Evolutionary conservation across 2,888 invertebrate species (phyloP).

Genomic region (Caenorhabditis doughertyi): DNA sequence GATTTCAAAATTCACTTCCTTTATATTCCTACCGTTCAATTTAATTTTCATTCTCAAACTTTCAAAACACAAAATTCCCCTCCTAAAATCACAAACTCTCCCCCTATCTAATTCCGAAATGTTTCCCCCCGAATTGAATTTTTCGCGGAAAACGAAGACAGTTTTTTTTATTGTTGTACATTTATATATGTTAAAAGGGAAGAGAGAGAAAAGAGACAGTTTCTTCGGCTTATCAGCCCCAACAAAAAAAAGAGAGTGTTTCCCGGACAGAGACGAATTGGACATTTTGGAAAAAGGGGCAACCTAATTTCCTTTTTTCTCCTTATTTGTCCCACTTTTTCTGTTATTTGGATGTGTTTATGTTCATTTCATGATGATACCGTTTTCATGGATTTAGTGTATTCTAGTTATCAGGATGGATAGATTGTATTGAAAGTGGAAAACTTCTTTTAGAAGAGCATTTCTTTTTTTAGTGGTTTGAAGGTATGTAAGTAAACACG

Average conservation of each 20-base stretch:
- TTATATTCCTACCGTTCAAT: too few species aligned
- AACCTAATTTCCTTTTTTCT: constrained; percentile 18
- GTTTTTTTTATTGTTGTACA: constrained; percentile 7
- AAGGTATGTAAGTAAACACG: too few species aligned
- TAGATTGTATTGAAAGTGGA: too few species aligned
- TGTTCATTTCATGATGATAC: background rate
- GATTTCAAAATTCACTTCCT: too few species aligned
- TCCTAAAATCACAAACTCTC: background rate
- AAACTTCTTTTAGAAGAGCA: too few species aligned
- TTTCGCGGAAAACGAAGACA: constrained; percentile 15
- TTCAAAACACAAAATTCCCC: background rate
- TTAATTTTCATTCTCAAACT: background rate
- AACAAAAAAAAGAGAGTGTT: background rate
- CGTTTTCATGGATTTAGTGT: too few species aligned
- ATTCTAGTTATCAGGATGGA: too few species aligned
- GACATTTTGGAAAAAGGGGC: constrained; percentile 15
- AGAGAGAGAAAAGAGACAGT: background rate
- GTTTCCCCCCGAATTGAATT: background rate
- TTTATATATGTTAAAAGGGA: background rate
- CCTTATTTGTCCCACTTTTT: background rate
- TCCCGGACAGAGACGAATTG: background rate
- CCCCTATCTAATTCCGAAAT: background rate
- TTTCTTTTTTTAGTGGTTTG: too few species aligned
- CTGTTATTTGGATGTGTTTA: background rate
- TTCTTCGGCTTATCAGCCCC: constrained; percentile 9